Conservation (phyloP, 2,888 invertebrate genomes). For the Alcis repandata region DNA sequence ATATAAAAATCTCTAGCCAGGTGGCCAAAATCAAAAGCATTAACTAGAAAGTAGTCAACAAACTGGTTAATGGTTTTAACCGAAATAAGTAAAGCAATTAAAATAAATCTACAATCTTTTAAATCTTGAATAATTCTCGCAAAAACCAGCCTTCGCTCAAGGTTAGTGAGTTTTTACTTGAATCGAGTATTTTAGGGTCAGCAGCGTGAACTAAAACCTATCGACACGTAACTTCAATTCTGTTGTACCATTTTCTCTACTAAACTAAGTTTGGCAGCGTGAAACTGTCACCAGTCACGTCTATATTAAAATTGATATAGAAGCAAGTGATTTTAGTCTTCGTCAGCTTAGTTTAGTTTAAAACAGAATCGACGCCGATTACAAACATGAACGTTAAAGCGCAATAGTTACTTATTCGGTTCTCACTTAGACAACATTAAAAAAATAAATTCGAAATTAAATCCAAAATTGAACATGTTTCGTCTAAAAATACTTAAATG, state of each 20-base stretch:
- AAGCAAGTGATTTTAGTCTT: too few relatives aligned
- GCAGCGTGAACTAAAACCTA: slow-evolving; percentile 16
- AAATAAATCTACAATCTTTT: slow-evolving; percentile 43
- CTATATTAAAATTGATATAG: too few relatives aligned
- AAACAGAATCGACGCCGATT: too few relatives aligned
- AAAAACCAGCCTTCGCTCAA: slow-evolving; percentile 29
- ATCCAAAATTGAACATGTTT: too few relatives aligned
- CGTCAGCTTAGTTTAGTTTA: too few relatives aligned
- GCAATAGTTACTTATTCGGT: too few relatives aligned
- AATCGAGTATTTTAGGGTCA: slow-evolving; percentile 26
- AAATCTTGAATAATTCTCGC: slow-evolving; percentile 39
- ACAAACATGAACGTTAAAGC: too few relatives aligned
- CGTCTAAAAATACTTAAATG: too few relatives aligned
- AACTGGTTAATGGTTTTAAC: slow-evolving; percentile 6
- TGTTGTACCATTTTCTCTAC: background rate
- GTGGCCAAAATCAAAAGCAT: background rate
- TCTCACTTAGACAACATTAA: too few relatives aligned
- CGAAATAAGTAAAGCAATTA: slow-evolving; percentile 34
- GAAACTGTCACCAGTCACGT: too few relatives aligned
- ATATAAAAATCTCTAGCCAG: too few relatives aligned
- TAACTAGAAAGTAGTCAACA: slow-evolving; percentile 16
- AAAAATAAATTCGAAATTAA: too few relatives aligned
- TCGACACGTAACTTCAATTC: background rate
- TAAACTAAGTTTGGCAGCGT: background rate
- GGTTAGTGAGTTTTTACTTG: slow-evolving; percentile 25